These are phyloP conservation scores for Epinephelus malabaricus DNA, from an alignment of 2,797 vertebrate genomes.

Conservation along the genomic window DNA sequence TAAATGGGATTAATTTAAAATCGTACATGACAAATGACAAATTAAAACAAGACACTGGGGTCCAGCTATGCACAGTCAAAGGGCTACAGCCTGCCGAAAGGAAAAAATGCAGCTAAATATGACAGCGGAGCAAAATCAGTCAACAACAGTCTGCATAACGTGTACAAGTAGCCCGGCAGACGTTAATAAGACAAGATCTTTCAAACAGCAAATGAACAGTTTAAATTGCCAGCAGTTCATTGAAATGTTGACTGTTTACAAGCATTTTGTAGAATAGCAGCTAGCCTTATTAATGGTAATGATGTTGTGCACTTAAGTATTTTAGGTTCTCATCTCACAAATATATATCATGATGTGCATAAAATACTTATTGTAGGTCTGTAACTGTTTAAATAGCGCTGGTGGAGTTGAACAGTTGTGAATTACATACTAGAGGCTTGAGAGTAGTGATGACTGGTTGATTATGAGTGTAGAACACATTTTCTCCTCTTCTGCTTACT, in stretches of 20 bases:
- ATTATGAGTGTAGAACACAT: constrained; percentile 26
- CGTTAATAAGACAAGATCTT: neutral
- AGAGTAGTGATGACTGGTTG: constrained; percentile 14
- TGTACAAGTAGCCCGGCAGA: constrained; percentile 19
- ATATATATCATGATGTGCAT: constrained; percentile 13
- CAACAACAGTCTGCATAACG: constrained; percentile 1
- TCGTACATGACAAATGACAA: constrained; percentile 13
- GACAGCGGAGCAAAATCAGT: constrained; percentile 3
- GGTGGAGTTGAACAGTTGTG: constrained; percentile 20
- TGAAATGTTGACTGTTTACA: constrained; percentile 31
- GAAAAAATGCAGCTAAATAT: constrained; percentile 26
- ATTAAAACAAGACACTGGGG: constrained; percentile 17
- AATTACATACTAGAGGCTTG: constrained; percentile 4
- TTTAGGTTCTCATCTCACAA: neutral
- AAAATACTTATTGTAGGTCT: constrained; percentile 10
- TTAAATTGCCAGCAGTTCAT: constrained; percentile 8
- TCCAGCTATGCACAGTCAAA: constrained; percentile 28
- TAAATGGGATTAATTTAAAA: constrained; percentile 13
- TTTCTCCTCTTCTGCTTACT: constrained; percentile 25
- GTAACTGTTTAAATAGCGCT: constrained; percentile 17
- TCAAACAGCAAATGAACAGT: neutral
- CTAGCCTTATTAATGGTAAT: constrained; percentile 24
- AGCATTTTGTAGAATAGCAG: constrained; percentile 7
- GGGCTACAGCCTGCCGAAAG: constrained; percentile 11
- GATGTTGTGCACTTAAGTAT: neutral